Conservation (phyloP, 2,888 invertebrate species). For the Caradrina kadenii region DNA sequence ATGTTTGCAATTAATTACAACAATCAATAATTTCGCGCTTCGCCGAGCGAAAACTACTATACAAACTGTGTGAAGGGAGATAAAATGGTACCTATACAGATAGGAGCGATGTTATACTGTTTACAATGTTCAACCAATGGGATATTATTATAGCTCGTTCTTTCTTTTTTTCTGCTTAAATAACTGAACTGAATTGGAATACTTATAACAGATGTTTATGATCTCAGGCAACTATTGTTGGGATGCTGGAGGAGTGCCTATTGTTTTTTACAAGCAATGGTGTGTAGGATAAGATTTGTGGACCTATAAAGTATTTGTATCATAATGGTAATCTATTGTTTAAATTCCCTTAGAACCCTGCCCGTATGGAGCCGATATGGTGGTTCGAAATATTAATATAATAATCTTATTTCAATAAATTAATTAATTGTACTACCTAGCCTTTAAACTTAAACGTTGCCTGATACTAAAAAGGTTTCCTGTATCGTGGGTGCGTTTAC, state of each 20-base stretch:
- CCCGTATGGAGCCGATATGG: too few relatives aligned
- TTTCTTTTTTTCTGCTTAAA: too few relatives aligned
- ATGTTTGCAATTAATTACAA: constrained; percentile 87
- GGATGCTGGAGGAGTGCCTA: background rate
- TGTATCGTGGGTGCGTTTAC: too few relatives aligned
- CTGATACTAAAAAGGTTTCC: too few relatives aligned
- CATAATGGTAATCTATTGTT: background rate
- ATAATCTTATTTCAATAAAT: too few relatives aligned
- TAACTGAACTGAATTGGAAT: constrained; percentile 33
- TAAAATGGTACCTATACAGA: constrained; percentile 65
- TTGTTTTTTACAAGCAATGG: constrained; percentile 45
- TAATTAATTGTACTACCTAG: too few relatives aligned
- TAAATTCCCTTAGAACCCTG: too few relatives aligned
- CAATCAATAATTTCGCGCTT: constrained; percentile 87
- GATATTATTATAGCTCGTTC: constrained; percentile 20
- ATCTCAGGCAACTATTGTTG: constrained; percentile 48
- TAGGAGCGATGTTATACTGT: constrained; percentile 25
- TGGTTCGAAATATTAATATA: too few relatives aligned
- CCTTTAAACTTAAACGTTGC: too few relatives aligned
- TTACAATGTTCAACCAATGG: constrained; percentile 9
- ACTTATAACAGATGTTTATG: constrained; percentile 51
- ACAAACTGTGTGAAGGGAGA: constrained; percentile 75
- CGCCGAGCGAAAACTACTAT: constrained; percentile 80
- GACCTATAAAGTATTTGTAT: constrained; percentile 22
- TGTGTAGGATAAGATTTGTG: constrained; percentile 30